A percentile compares a stretch with the other conserved stretches of the same genome.
Conservation (phyloP, 2,888 invertebrate species). For the Leptopilina syphax region DNA sequence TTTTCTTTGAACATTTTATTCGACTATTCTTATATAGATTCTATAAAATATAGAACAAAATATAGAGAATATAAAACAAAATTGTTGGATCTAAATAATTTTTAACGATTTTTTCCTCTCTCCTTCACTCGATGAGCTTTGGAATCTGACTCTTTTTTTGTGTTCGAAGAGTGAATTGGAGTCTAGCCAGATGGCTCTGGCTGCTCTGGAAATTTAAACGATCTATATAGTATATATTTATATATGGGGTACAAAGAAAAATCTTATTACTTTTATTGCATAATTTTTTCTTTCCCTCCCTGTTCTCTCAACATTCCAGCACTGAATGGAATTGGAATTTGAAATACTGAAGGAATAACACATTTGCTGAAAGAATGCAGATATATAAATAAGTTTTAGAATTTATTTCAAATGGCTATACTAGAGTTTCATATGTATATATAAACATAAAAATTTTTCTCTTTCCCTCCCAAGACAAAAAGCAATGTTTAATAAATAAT, state of each 20-base stretch:
- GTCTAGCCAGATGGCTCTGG: conserved; percentile 28
- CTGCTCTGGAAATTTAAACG: conserved; percentile 18
- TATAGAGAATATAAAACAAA: neutral
- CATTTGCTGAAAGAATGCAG: neutral
- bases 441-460: no score
- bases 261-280: conserved; percentile 14
- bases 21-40: no score
- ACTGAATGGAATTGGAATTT: conserved; percentile 1
- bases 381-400: neutral
- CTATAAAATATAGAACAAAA: neutral
- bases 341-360: neutral
- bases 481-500: no score
- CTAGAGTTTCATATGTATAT: neutral
- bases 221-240: neutral
- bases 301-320: neutral
- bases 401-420: neutral
- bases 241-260: conserved; percentile 9
- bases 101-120: neutral
- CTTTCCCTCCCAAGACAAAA: neutral
- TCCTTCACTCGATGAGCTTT: neutral
- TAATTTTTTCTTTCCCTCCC: neutral
- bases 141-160: conserved; percentile 14
- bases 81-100: neutral
- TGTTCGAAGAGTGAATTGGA: conserved; percentile 22
- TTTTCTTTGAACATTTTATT: no score